Conservation (phyloP, 2,797 vertebrate genomes). For the Aphelocoma californica region DNA sequence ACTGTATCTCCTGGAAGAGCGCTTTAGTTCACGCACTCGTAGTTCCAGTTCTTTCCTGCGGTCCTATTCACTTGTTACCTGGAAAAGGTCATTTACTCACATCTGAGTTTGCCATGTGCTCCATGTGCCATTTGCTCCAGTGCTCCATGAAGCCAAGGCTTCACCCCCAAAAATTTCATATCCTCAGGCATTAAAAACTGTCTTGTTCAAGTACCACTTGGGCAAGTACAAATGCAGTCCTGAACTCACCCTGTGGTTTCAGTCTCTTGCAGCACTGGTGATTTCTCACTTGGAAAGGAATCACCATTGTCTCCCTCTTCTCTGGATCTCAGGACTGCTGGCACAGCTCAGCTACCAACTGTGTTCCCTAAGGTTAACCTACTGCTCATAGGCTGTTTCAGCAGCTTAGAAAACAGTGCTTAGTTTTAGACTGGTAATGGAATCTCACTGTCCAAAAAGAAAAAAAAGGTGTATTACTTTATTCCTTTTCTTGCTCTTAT, state of each 20-base stretch:
- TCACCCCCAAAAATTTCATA: neutral
- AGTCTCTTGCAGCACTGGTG: neutral
- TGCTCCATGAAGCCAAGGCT: neutral
- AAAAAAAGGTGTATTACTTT: neutral
- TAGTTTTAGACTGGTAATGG: neutral
- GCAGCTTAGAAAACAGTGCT: neutral
- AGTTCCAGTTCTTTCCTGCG: neutral
- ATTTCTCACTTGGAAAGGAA: neutral
- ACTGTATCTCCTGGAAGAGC: neutral
- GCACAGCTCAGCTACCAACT: neutral
- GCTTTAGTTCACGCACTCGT: fast-evolving
- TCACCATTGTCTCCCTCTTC: neutral
- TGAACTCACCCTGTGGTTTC: neutral
- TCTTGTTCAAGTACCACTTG: neutral
- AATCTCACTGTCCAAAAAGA: neutral
- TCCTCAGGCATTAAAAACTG: fast-evolving
- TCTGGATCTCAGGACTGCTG: neutral
- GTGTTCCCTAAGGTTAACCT: neutral
- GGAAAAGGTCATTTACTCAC: neutral
- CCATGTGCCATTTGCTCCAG: too few species aligned
- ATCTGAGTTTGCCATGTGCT: neutral
- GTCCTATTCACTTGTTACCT: neutral
- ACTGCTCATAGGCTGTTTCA: neutral
- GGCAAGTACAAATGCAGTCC: neutral
- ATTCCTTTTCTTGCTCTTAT: neutral